Evolutionary conservation across 2,888 invertebrate genomes (phyloP), one percentile per base, ranked within the genome.

Genomic region (Yponomeuta sedellus): DNA sequence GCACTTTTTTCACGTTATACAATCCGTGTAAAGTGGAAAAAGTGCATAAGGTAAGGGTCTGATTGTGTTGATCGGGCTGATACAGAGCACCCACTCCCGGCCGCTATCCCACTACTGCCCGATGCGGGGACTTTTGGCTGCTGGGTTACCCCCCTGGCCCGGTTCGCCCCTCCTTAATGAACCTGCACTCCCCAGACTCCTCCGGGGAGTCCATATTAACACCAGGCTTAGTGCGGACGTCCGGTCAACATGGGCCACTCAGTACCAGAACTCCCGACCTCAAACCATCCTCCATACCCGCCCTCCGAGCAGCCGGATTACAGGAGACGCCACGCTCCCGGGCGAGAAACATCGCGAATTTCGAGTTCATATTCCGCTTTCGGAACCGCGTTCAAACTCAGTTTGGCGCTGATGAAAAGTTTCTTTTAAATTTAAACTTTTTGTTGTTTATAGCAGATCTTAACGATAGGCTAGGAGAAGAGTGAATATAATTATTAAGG

Each of bases 101-200:
- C 95, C 96, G 97, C 97, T 95, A 96, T 97, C 97, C 97, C 97
- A 96, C 97, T 97, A 98, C 97, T 97, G 97, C 96, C 93, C 95
- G 94, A 97, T 97, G 96, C 97, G 97, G 97, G 94, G 96, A 96
- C 97, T 98, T 97, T 98, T 97, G 97, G 97, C 97, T 98, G 98
- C 97, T 98, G 96, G 95, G 97, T 97, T 97, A 96, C 97, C 97
- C 96, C 96, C 95, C 98, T 98, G 97, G 97, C 97, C 98, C 98
- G 96, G 93, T 98, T 92, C 97, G 95, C 96, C 96, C 95, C 97
- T 97, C 98, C 94, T 98, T 97, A 96, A 94, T 94, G 93, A 96
- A 98, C 98, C 91, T 91, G 90, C 86, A 88, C 82, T 83, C 77
- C 85, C 84, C 84, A 77, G 94, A 95, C 94, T 98, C 97, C 97